A percentile compares a stretch with the other conserved stretches of the same genome.
Evolutionary conservation across 1,140 invertebrate genomes (phyloP).

Genomic region (Chironomus striatipennis): DNA sequence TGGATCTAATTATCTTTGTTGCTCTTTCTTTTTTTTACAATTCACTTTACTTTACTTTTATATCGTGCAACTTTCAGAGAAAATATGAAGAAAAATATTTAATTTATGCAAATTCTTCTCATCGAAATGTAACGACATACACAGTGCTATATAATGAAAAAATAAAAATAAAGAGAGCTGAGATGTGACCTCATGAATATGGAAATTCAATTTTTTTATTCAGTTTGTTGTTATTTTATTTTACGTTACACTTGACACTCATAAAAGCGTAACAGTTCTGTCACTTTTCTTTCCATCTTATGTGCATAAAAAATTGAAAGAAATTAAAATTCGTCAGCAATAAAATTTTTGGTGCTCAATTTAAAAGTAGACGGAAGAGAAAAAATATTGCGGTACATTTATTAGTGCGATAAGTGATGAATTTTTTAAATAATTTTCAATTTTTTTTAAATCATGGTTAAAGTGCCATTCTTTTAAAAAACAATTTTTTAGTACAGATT

Average conservation of each 20-base stretch:
- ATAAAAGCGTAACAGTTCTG: constrained; percentile 3
- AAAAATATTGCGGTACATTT: no score
- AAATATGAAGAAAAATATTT: not conserved
- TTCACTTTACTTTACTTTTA: no score
- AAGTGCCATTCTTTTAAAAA: no score
- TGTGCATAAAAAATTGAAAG: not conserved
- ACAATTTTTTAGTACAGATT: no score
- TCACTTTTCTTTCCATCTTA: not conserved
- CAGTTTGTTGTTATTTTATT: not conserved
- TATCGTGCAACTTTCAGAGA: no score
- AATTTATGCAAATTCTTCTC: constrained; percentile 22
- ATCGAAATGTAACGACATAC: constrained; percentile 7
- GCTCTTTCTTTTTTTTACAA: not conserved
- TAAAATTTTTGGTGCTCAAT: no score
- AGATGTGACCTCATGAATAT: constrained; percentile 23
- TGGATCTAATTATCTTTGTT: constrained; percentile 4
- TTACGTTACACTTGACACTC: constrained; percentile 19
- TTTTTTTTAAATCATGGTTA: no score
- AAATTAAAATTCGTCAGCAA: no score
- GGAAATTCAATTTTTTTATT: not conserved
- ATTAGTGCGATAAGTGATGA: no score
- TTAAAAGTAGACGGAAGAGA: no score
- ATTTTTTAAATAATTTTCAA: no score
- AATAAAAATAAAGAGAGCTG: not conserved
- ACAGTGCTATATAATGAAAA: not conserved